A percentile compares a stretch with the other conserved stretches of the same genome.
Conservation (phyloP, 2,113 vertebrate species). For the Acinonyx jubatus region DNA sequence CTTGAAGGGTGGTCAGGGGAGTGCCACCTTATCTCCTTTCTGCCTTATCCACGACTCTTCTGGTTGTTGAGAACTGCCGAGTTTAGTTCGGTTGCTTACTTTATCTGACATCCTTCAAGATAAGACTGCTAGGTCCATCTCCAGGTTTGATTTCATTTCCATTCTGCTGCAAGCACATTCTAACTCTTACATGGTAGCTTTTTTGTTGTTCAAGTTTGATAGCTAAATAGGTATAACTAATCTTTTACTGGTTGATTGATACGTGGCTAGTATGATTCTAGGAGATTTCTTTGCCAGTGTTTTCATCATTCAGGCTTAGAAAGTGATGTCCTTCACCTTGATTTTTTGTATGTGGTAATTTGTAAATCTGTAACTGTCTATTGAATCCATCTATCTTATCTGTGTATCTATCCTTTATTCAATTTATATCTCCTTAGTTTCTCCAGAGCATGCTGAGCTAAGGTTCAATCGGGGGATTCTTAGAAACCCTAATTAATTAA, state of each 20-base stretch:
- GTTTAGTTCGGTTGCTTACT: slow-evolving; percentile 13
- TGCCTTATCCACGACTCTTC: not conserved
- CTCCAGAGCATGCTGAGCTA: not conserved
- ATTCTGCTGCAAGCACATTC: not conserved
- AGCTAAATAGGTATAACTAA: not conserved
- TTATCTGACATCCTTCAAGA: slow-evolving; percentile 68
- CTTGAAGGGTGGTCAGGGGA: not conserved
- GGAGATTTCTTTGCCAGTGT: not conserved
- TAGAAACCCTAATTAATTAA: not conserved
- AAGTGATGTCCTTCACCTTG: not conserved
- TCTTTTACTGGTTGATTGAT: not conserved
- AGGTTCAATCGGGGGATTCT: not conserved
- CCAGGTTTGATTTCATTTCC: slow-evolving; percentile 20
- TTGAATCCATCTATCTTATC: not conserved
- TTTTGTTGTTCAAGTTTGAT: not conserved
- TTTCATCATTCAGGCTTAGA: not conserved
- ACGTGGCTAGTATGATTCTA: not conserved
- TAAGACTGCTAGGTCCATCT: slow-evolving; percentile 30
- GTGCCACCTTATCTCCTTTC: not conserved
- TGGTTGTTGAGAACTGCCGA: not conserved
- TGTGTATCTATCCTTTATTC: not conserved
- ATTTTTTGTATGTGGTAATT: slow-evolving; percentile 18
- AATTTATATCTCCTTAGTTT: not conserved
- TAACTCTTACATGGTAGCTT: not conserved
- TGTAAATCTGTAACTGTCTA: not conserved